Evolutionary conservation across 92 coral and sea anemone species (phyloP).

Genomic region (Metridium senile): DNA sequence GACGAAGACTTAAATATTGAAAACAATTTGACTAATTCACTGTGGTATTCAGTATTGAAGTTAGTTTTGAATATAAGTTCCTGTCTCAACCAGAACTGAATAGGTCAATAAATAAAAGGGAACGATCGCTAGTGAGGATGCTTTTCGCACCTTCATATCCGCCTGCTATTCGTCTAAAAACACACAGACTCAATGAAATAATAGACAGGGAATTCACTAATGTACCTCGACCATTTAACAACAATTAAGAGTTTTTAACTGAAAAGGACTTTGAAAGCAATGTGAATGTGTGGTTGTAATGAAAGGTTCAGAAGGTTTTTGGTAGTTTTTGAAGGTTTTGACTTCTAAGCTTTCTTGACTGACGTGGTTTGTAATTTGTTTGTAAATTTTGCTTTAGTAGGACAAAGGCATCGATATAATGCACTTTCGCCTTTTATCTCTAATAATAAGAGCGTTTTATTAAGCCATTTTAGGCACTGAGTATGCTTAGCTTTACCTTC

Average conservation of each 20-base stretch:
- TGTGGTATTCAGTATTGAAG: neutral
- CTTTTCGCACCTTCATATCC: slow-evolving; percentile 14
- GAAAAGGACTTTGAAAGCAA: neutral
- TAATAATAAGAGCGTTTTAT: slow-evolving; percentile 19
- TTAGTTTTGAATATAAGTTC: neutral
- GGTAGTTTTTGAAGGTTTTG: slow-evolving; percentile 24
- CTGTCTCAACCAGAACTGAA: neutral
- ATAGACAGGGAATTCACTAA: slow-evolving; percentile 15
- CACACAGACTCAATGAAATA: neutral
- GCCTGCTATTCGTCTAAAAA: neutral
- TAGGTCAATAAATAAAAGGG: neutral
- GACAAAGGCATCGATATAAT: slow-evolving; percentile 20
- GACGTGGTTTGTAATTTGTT: slow-evolving; percentile 23
- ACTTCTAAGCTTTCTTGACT: slow-evolving; percentile 23
- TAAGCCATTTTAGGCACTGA: slow-evolving; percentile 36
- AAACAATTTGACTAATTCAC: too few species aligned
- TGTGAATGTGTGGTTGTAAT: neutral
- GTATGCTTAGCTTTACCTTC: slow-evolving; percentile 16
- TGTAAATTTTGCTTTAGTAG: slow-evolving; percentile 19
- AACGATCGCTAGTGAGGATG: neutral
- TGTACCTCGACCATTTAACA: neutral
- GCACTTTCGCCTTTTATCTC: slow-evolving; percentile 32
- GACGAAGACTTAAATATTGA: neutral
- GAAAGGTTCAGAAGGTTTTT: neutral
- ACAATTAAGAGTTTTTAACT: neutral